Evolutionary conservation across 2,797 vertebrate genomes (phyloP), one percentile per base, ranked within the genome.

Genomic region (Enteromius paludinosus): DNA sequence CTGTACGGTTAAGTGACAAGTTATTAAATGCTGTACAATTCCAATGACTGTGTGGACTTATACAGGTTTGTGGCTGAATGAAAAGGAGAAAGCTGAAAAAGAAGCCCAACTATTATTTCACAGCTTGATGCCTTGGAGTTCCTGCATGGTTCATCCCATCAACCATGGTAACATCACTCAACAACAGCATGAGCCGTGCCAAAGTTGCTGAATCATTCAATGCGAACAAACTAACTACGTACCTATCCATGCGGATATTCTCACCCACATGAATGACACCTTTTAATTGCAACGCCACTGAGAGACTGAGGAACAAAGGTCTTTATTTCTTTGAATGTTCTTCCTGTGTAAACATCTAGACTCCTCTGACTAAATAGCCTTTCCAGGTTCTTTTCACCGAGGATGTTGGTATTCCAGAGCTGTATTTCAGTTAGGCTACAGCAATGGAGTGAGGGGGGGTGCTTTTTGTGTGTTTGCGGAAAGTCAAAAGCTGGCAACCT

Each of bases 321-420:
- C 61, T 79, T 62, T 79, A 85, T 78, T 81, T 69, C 77, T 81
- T 68, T 59, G 56, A 76, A 66, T 69, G 75, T 81, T 85, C 85
- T 82, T 41, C 73, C 70, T n/a, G 71, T 78, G 76, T 85, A 79
- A 85, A 83, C 73, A 76, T 62, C 81, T 62, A 74, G 43, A 59
- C 76, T 65, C 28, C 70, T 56, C 78, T 23, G 61, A 83, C 85
- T 83, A 82, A 77, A 87, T 84, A 47, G 82, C 69, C 82, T 78
- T 85, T 82, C 84, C 84, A 75, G 82, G 80, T 69, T 70, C 83
- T 72, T 87, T 90, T 90, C 86, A 88, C 49, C 1, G 1, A 7
- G 25, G 25, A 56, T 47, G 86, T 90, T 90, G 84, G 87, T 87
- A 91, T 90, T 91, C 88, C 66, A 75, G 66, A 41, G 84, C 73